A percentile compares a stretch with the other conserved stretches of the same genome.
phyloP scores from a whole-genome alignment of 2,113 vertebrate genomes.

The Heptranchias perlo region DNA sequence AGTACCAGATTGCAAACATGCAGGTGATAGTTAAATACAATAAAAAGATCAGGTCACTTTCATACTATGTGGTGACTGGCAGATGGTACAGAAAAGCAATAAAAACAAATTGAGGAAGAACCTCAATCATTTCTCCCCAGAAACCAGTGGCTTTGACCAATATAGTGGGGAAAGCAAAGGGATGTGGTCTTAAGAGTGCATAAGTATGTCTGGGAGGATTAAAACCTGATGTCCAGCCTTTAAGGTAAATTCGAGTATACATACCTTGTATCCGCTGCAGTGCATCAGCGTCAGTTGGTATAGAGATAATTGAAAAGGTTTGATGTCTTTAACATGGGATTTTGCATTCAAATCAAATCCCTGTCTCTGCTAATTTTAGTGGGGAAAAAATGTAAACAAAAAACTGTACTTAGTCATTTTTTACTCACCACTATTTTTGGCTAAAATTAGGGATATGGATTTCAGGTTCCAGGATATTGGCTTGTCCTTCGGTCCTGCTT shows the following conservation, averaged over 20 bases:
- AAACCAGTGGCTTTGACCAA: neutral
- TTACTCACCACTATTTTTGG: neutral
- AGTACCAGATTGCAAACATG: constrained; percentile 97
- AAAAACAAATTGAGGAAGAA: neutral
- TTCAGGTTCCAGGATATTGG: neutral
- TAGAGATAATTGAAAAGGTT: neutral
- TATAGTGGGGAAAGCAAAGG: neutral
- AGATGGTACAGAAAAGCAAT: neutral
- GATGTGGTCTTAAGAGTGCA: neutral
- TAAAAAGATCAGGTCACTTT: neutral
- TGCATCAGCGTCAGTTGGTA: neutral
- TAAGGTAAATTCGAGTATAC: neutral
- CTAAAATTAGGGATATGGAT: neutral
- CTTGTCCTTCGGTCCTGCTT: neutral
- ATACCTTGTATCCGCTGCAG: neutral
- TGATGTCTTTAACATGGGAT: neutral
- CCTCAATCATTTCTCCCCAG: neutral
- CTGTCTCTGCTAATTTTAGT: neutral
- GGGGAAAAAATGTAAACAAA: too few relatives aligned
- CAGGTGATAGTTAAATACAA: constrained; percentile 65
- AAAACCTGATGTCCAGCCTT: neutral
- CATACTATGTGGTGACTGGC: neutral
- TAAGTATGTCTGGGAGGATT: neutral
- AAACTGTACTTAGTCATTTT: neutral
- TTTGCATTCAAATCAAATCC: neutral